These are phyloP conservation scores for Turdus rufiventris DNA, from an alignment of 2,113 vertebrate genomes.

Conservation along the genomic window DNA sequence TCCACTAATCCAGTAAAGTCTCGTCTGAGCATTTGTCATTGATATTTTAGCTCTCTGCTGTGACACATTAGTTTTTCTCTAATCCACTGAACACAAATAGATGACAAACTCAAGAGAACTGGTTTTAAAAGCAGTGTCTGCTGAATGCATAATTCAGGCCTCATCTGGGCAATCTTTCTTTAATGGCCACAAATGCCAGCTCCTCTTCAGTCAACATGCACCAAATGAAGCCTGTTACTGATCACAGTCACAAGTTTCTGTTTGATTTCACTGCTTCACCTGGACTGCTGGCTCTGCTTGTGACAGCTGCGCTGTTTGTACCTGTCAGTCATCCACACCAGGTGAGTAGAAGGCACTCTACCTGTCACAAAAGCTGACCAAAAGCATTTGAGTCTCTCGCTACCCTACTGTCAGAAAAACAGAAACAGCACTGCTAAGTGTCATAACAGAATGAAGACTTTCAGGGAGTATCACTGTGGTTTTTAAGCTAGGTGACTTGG, in stretches of 20 bases:
- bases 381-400: background rate
- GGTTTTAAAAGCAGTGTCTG: background rate
- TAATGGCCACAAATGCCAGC: background rate
- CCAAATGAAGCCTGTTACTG: fast-evolving
- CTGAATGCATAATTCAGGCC: background rate
- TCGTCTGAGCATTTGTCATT: background rate
- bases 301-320: background rate
- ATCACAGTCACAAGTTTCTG: background rate
- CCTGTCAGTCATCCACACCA: fast-evolving
- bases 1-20: background rate
- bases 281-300: background rate
- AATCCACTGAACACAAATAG: background rate
- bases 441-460: background rate
- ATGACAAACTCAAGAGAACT: background rate
- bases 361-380: background rate
- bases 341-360: fast-evolving
- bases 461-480: background rate
- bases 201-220: background rate
- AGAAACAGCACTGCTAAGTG: background rate
- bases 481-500: background rate
- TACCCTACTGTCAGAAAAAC: background rate
- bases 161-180: background rate
- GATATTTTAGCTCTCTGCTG: background rate
- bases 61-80: background rate
- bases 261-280: background rate